Base-by-base conservation (phyloP, 2,888 invertebrate genomes). In the Ferrisia virgata region DNA sequence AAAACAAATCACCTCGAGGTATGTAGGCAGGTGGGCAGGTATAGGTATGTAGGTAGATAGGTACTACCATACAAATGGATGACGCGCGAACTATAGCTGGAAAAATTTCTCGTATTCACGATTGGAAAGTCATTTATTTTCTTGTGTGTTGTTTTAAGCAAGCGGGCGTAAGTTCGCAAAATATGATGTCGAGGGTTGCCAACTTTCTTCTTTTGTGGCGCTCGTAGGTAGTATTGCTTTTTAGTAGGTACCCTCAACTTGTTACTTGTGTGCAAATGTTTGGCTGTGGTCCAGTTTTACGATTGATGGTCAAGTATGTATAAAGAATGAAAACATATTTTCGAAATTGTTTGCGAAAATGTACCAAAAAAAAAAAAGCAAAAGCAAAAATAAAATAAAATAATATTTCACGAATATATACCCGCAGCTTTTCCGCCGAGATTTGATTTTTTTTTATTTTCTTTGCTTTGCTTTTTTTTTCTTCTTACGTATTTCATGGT, bases 61-160 rank as follows among this genome's bases (percentile, higher is more conserved):
- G n/a, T n/a, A n/a, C n/a, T n/a, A n/a, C n/a, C 36, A 36, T 36
- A 36, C 15, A 15, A n/a, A 47, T 13, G 72, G 72, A 15, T 15
- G 72, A 18, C 36, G 72, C 72, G 36, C 18, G 18, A 76, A 28
- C 28, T 11, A n/a, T n/a, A 6, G 64, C 64, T 64, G 64, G 28
- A 64, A 64, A 64, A 64, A 64, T 64, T 64, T 64, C 64, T 28
- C 58, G 58, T 76, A 33, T 33, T 36, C 33, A 18, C 72, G 72
- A 76, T 76, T n/a, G 31, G 36, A 36, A 76, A 76, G 72, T 76
- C 72, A 76, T 76, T 76, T 76, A 76, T 76, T 76, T 76, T 64
- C 64, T 28, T 25, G 64, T 31, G 28, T 28, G 53, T 53, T 53
- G 53, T 64, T 64, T 64, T 64, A 25, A 31, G 64, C 64, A 25